These are phyloP conservation scores for Aplysina aerophoba DNA, from an alignment of 37 sponge, comb jelly and placozoan species.

Conservation along the genomic window DNA sequence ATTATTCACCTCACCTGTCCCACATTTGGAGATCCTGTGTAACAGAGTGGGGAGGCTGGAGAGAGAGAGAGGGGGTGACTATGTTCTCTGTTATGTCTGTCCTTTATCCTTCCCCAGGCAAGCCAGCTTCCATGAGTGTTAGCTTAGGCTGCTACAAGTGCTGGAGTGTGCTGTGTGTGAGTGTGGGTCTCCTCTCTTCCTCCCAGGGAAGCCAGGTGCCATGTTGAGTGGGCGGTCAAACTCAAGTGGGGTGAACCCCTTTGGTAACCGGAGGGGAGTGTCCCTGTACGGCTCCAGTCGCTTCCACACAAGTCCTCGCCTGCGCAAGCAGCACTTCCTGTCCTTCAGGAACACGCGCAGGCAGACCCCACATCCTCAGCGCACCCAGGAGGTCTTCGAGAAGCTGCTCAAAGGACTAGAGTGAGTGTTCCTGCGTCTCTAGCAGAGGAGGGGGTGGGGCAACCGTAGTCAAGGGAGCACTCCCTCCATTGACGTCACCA, in stretches of 20 bases:
- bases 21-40: too few species aligned
- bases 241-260: conserved; percentile 21
- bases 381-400: conserved; percentile 63
- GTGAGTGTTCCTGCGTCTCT: conserved; percentile 35
- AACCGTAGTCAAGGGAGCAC: too few species aligned
- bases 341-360: conserved; percentile 56
- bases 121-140: too few species aligned
- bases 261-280: conserved; percentile 16
- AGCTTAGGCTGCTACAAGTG: too few species aligned
- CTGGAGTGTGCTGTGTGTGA: too few species aligned
- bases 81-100: too few species aligned
- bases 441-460: background rate
- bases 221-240: background rate
- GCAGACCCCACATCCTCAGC: conserved; percentile 44
- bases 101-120: too few species aligned
- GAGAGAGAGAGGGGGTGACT: too few species aligned
- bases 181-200: background rate
- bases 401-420: conserved; percentile 48
- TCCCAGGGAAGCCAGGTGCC: background rate
- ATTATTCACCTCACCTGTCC: too few species aligned
- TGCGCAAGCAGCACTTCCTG: conserved; percentile 39
- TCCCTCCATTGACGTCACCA: too few species aligned
- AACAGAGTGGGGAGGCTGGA: too few species aligned
- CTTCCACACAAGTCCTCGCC: conserved; percentile 21
- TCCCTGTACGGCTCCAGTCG: background rate